These are phyloP conservation scores for Myocastor coypus DNA, from an alignment of 2,113 vertebrate genomes.

Conservation along the genomic window DNA sequence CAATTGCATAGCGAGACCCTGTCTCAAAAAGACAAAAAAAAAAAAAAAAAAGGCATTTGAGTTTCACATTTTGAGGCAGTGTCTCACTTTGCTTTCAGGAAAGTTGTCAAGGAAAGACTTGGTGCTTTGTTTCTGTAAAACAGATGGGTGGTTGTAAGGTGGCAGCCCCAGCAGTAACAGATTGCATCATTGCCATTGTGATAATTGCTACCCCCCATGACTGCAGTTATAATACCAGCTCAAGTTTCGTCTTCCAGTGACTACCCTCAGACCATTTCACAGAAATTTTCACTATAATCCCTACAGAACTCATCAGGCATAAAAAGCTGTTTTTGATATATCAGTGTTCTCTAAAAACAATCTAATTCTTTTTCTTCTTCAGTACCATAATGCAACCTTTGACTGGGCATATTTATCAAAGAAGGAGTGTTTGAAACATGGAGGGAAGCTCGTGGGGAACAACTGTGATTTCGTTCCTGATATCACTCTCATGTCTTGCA, in stretches of 20 bases:
- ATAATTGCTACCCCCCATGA: not conserved
- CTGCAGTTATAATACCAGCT: not conserved
- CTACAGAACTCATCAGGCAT: not conserved
- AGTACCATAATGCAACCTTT: slow-evolving; percentile 88
- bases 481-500: slow-evolving; percentile 97
- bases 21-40: too few species aligned
- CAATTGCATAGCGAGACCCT: too few species aligned
- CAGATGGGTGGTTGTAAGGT: slow-evolving; percentile 20
- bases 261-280: not conserved
- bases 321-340: not conserved
- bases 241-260: accelerated
- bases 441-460: slow-evolving; percentile 92
- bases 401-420: slow-evolving; percentile 92
- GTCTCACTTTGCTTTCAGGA: slow-evolving; percentile 43
- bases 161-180: not conserved
- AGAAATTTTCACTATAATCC: not conserved
- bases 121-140: slow-evolving; percentile 54
- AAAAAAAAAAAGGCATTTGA: slow-evolving; percentile 44
- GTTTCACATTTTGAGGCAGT: not conserved
- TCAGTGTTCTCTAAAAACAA: not conserved
- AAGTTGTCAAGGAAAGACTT: slow-evolving; percentile 45
- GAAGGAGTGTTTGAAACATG: slow-evolving; percentile 92
- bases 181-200: not conserved
- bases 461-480: slow-evolving; percentile 94
- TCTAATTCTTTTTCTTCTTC: slow-evolving; percentile 8